Base-by-base conservation (phyloP, 1,140 invertebrate species). In the Psilanteris sp. region DNA sequence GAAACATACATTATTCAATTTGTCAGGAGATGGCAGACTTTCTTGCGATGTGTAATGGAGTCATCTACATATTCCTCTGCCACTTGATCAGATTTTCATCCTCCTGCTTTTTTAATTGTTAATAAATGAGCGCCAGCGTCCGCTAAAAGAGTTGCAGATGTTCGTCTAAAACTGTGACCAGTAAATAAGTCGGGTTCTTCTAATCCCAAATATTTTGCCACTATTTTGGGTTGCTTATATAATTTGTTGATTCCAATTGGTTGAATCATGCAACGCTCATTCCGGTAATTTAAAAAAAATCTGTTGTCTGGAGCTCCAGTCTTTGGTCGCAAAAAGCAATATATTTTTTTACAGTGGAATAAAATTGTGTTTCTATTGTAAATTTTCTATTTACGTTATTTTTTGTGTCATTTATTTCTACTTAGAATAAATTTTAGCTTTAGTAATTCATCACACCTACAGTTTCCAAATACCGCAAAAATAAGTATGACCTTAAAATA, bases 171-270 rank as follows among this genome's bases (percentile, higher is more conserved):
- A 15, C 34, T 27, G 10, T 62, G 43, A 4, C 43, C 34, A 3
- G 57, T 54, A 46, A 66, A 72, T 11, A 3, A 14, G 6, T 14
- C 8, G 3, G 14, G 5, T 29, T 68, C 27, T 0, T 10, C 10
- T 13, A 46, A 14, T 22, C 41, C 39, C 22, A 77, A 26, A 52
- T 46, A 72, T 26, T 15, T 29, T 20, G 72, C 46, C 10, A 75
- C 36, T 24, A 34, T 50, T 43, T 52, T 39, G 7, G 62, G 46
- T 43, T 62, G 41, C 13, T 16, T 41, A 13, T 55, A 55, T 11
- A 72, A 57, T 11, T 48, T 64, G 18, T 71, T 71, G 10, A 52
- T 52, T 8, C 67, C 67, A 11, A 77, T 44, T 6, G 50, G 48
- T 59, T 72, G 50, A 29, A 31, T 16, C 4, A 34, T 48, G n/a